Base-by-base conservation (phyloP, 1,140 invertebrate genomes). In the Thaumatotibia leucotreta region DNA sequence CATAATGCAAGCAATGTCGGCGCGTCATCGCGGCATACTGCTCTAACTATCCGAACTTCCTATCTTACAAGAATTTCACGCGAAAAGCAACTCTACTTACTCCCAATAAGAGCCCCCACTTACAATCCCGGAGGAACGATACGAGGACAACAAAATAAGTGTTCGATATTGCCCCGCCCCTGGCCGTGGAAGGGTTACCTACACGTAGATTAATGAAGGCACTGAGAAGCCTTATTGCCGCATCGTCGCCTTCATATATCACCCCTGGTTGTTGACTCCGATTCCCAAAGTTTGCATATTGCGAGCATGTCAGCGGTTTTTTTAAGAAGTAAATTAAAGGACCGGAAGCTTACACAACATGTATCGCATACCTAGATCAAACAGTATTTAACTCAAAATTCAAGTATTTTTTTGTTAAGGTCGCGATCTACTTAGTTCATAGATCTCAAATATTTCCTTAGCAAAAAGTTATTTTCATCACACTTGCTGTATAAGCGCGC, bases 21-120 rank as follows among this genome's bases (percentile, higher is more conserved):
- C 87, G 77, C 86, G 86, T 90, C 86, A 83, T 82, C 86, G 75
- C 83, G 77, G 75, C 86, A 87, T 89, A 89, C 83, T 86, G 82
- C 80, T 66, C 74, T 65, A 66, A 54, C n/a, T 27, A 14, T 52
- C 5, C 32, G 33, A 2, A 23, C 22, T 32, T 35, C 32, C 31
- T 63, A 73, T 66, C 64, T 63, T 33, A 70, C 52, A 11, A n/a
- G n/a, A n/a, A n/a, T n/a, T 63, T 8, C 39, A 9, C 52, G 11
- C 61, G 65, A 68, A 85, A 74, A 68, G n/a, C 35, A 22, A 49
- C 66, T 70, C 66, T 72, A 80, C 77, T 0, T 6, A 5, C 4
- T 20, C 39, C 8, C 17, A 8, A 45, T 20, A 20, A 45, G 39
- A n/a, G 39, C 8, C 20, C 9, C 1, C n/a, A 45, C 9, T 45